phyloP scores from a whole-genome alignment of 2,888 invertebrate genomes.

The Villa cingulata region DNA sequence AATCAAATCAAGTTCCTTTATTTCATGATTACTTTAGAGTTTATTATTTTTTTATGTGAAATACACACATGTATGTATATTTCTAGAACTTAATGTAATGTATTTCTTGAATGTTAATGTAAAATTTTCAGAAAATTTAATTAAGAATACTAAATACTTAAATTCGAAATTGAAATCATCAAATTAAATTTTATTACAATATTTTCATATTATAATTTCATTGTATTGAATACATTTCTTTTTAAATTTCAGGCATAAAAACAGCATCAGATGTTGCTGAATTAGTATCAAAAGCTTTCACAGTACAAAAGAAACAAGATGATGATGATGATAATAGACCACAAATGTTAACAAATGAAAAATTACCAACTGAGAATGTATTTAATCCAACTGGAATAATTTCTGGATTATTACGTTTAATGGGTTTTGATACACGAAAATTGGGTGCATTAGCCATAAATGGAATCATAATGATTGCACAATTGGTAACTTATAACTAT shows the following conservation, averaged over 20 bases:
- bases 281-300: conserved; percentile 44
- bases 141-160: neutral
- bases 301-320: conserved; percentile 7
- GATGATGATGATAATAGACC: conserved; percentile 9
- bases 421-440: conserved; percentile 63
- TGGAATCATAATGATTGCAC: conserved; percentile 68
- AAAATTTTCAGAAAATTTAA: too few relatives aligned
- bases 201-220: neutral
- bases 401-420: conserved; percentile 46
- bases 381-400: conserved; percentile 17
- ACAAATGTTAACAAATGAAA: conserved; percentile 13
- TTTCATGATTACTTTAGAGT: too few relatives aligned
- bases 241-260: conserved; percentile 34
- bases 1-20: too few relatives aligned
- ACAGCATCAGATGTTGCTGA: conserved; percentile 46
- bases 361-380: neutral
- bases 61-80: too few relatives aligned
- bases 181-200: neutral
- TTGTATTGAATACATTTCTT: neutral
- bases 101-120: too few relatives aligned
- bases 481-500: conserved; percentile 64
- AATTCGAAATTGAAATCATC: too few relatives aligned
- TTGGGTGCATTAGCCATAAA: conserved; percentile 71
- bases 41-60: too few relatives aligned
- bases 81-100: too few relatives aligned